These are phyloP conservation scores for Coptodon rendalli DNA, from an alignment of 2,113 vertebrate genomes.

Conservation along the genomic window DNA sequence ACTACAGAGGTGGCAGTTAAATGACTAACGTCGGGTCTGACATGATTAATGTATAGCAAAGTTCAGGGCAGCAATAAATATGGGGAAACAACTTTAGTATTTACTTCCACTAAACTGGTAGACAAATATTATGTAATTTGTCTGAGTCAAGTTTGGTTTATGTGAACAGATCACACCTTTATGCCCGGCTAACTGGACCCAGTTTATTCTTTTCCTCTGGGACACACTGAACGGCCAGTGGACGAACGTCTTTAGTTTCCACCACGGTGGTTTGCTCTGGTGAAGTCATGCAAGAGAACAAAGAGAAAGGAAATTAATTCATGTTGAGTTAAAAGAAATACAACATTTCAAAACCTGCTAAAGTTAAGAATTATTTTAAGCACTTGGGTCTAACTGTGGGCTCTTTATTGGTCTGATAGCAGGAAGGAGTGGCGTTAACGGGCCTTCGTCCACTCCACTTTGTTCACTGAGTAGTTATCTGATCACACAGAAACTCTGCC, in stretches of 20 bases:
- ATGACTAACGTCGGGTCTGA: background rate
- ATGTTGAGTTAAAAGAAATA: background rate
- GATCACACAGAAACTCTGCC: background rate
- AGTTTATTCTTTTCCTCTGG: conserved; percentile 85
- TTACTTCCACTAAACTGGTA: background rate
- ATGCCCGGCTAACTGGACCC: conserved; percentile 95
- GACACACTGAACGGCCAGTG: conserved; percentile 85
- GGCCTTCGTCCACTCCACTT: background rate
- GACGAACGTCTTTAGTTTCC: conserved; percentile 91
- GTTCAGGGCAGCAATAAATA: background rate
- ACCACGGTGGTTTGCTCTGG: conserved; percentile 84
- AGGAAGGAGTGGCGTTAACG: background rate
- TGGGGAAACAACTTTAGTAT: background rate
- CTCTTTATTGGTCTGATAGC: background rate
- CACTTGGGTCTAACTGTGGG: background rate
- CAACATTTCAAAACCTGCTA: background rate
- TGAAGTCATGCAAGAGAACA: conserved; percentile 24
- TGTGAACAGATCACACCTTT: conserved; percentile 75
- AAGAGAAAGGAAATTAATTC: background rate
- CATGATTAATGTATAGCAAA: background rate
- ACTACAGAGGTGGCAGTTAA: background rate
- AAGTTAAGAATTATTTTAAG: background rate
- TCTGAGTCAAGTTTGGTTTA: background rate
- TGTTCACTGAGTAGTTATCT: background rate
- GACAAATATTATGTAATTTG: background rate